Conservation (phyloP, 2,888 invertebrate species). For the Bugulina stolonifera region DNA sequence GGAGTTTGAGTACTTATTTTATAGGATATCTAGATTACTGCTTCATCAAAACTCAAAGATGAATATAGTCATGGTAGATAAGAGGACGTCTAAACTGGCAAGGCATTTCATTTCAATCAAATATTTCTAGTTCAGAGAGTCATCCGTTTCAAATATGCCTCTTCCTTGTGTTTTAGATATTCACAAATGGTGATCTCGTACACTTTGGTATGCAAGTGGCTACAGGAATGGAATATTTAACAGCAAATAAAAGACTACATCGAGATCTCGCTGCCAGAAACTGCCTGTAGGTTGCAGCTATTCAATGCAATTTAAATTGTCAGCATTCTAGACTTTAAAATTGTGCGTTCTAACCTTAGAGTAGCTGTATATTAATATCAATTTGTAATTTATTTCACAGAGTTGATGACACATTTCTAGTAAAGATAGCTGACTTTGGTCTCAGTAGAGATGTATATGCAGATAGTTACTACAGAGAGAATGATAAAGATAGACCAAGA, state of each 20-base stretch:
- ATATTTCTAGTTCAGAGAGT: neutral
- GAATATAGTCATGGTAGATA: no score
- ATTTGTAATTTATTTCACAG: no score
- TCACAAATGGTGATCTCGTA: constrained; percentile 14
- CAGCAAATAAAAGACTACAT: neutral
- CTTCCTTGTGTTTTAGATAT: neutral
- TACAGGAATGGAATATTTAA: constrained; percentile 15
- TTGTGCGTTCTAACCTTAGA: no score
- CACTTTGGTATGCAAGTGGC: constrained; percentile 25
- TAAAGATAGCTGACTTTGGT: neutral
- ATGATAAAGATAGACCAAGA: neutral
- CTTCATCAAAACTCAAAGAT: no score
- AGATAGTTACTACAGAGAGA: neutral
- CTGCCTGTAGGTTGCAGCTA: neutral
- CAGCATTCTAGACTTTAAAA: no score
- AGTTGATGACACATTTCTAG: neutral
- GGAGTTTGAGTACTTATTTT: no score
- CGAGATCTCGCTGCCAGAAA: constrained; percentile 20
- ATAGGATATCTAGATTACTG: no score
- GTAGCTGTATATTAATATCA: no score
- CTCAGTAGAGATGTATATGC: neutral
- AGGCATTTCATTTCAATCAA: no score
- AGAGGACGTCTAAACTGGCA: no score
- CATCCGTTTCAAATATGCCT: neutral
- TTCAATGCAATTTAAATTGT: no score